Evolutionary conservation across 1,140 invertebrate species (phyloP), one percentile per base, ranked within the genome.

Genomic region (Druon quercuslanigerum): DNA sequence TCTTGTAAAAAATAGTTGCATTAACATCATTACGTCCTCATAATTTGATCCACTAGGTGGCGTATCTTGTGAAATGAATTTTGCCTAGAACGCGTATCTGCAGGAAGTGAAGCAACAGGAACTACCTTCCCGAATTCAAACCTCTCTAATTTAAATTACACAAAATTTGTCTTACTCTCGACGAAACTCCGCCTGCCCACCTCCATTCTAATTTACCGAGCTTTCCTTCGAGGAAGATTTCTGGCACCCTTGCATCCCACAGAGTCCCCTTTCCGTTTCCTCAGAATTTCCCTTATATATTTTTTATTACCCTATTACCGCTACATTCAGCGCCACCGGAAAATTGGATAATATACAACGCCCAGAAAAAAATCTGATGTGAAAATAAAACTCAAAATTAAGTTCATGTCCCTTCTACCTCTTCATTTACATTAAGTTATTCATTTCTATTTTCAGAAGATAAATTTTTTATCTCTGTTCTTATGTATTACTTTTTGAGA

Each of bases 151-250:
- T 84, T 83, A 83, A 81, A 83, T 84, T 84, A 83, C 83, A 75
- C 79, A 78, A 84, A 82, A 84, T 84, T 84, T 82, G 81, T 84
- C 83, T 83, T 83, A 83, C 83, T 84, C 79, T 77, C 74, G 71
- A 72, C 72, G 78, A 77, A 75, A 74, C 76, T 82, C 73, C 72
- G 75, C 57, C 20, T 33, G 71, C 74, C 75, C 75, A 73, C 73
- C 77, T 77, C 75, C 74, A 82, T 79, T 82, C 80, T 77, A 80
- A 82, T 79, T 84, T 84, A 73, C 78, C 70, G 19, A 73, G 50
- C 60, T 74, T 73, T 50, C 70, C 40, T 19, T 51, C 19, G 12
- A 25, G n/a, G 25, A 75, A 40, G 71, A 71, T 79, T 76, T 76
- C 74, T 76, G 70, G 72, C 74, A 72, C 73, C 72, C 71, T 80